A percentile compares a stretch with the other conserved stretches of the same genome.
Evolutionary conservation across 2,113 vertebrate genomes (phyloP).

Genomic region (Hemibagrus wyckioides): DNA sequence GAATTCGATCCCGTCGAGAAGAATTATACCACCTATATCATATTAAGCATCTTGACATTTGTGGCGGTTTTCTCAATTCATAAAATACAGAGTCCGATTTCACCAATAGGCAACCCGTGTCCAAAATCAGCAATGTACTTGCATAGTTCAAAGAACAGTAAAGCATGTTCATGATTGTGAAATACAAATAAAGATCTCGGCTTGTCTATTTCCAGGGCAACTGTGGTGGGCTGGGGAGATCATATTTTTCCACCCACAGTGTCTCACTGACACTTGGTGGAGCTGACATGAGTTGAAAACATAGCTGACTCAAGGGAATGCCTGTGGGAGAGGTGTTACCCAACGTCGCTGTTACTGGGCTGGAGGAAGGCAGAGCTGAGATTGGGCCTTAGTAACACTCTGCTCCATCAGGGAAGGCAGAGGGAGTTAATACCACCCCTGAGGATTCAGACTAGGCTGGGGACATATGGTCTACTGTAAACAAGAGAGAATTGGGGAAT

Average conservation of each 20-base stretch:
- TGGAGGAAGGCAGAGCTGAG: constrained; percentile 34
- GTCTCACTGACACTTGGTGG: constrained; percentile 7
- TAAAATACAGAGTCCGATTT: neutral
- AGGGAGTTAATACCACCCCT: constrained; percentile 25
- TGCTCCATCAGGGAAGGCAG: constrained; percentile 14
- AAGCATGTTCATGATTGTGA: constrained; percentile 14
- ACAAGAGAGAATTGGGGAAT: constrained; percentile 45
- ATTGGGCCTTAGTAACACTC: constrained; percentile 27
- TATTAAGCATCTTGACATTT: neutral
- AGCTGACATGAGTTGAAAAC: constrained; percentile 47
- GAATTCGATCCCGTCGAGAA: neutral
- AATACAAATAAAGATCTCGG: constrained; percentile 17
- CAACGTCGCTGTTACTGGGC: constrained; percentile 33
- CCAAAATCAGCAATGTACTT: constrained; percentile 14
- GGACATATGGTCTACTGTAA: constrained; percentile 48
- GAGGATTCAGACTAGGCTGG: constrained; percentile 11
- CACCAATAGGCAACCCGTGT: neutral
- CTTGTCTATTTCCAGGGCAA: constrained; percentile 33
- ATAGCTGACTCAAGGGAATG: constrained; percentile 37
- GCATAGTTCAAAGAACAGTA: constrained; percentile 1
- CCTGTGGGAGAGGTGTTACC: constrained; percentile 45
- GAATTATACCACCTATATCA: neutral
- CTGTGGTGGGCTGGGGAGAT: neutral
- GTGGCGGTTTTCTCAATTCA: neutral
- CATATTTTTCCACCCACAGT: constrained; percentile 24